phyloP scores from a whole-genome alignment of 2,888 invertebrate species.

The Orthosia incerta region DNA sequence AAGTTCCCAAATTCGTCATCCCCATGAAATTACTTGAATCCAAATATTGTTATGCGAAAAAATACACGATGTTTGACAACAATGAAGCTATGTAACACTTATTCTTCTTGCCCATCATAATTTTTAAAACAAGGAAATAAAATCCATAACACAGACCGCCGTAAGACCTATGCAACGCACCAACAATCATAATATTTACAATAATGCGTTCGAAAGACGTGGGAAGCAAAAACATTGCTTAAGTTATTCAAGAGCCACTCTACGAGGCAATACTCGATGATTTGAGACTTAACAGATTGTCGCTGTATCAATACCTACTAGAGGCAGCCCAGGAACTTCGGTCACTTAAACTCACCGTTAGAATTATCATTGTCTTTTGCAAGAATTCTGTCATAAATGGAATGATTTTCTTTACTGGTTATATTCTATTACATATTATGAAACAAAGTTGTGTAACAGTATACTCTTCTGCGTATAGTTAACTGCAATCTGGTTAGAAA shows the following conservation, averaged over 20 bases:
- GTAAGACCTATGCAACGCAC: conserved; percentile 20
- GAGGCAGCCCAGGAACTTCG: conserved; percentile 16
- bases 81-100: background rate
- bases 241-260: conserved; percentile 64
- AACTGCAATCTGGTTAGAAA: background rate
- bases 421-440: no score
- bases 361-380: background rate
- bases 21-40: no score
- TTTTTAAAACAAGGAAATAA: conserved; percentile 44
- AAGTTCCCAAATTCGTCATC: no score
- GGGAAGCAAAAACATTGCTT: conserved; percentile 69
- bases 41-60: no score
- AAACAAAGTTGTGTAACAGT: background rate
- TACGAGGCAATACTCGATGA: conserved; percentile 44
- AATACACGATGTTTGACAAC: no score
- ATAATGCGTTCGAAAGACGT: conserved; percentile 65
- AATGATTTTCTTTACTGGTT: background rate
- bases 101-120: background rate
- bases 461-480: background rate
- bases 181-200: conserved; percentile 70
- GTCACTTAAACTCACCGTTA: conserved; percentile 5
- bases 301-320: conserved; percentile 38
- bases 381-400: background rate
- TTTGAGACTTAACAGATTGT: conserved; percentile 61
- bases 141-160: conserved; percentile 36